Evolutionary conservation across 2,888 invertebrate genomes (phyloP).

Genomic region (Macropis europaea): DNA sequence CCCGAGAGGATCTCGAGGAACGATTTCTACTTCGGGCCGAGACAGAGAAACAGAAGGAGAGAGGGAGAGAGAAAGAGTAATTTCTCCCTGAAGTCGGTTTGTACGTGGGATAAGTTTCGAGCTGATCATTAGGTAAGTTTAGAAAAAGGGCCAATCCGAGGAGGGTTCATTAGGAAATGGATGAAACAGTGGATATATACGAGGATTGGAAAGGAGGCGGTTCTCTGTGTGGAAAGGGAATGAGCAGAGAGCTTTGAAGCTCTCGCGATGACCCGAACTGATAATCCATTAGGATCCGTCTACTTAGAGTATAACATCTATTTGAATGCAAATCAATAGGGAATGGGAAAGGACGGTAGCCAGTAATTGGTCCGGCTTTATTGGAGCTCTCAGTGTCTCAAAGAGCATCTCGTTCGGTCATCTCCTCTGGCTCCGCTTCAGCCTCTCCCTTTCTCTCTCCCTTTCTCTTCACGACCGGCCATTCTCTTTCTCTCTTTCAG

Average conservation of each 20-base stretch:
- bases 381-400: slow-evolving; percentile 79
- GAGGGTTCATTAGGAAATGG: slow-evolving; percentile 77
- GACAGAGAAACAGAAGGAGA: neutral
- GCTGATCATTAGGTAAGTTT: slow-evolving; percentile 72
- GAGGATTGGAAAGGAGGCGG: slow-evolving; percentile 74
- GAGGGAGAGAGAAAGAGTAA: slow-evolving; percentile 37
- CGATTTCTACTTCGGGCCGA: slow-evolving; percentile 41
- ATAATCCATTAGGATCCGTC: slow-evolving; percentile 80
- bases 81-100: slow-evolving; percentile 40
- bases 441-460: slow-evolving; percentile 53
- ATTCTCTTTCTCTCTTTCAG: slow-evolving; percentile 17
- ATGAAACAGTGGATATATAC: slow-evolving; percentile 76
- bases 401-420: slow-evolving; percentile 80
- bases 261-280: slow-evolving; percentile 79
- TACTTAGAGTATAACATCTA: slow-evolving; percentile 80
- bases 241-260: slow-evolving; percentile 77
- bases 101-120: slow-evolving; percentile 64
- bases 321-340: slow-evolving; percentile 80
- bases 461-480: slow-evolving; percentile 29
- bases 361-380: slow-evolving; percentile 80
- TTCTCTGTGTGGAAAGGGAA: slow-evolving; percentile 61
- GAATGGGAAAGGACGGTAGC: slow-evolving; percentile 77
- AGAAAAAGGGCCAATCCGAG: slow-evolving; percentile 73
- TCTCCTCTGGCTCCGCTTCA: slow-evolving; percentile 71
- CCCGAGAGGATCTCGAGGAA: slow-evolving; percentile 39